phyloP scores from a whole-genome alignment of 1,140 invertebrate species.

The Thrips palmi region DNA sequence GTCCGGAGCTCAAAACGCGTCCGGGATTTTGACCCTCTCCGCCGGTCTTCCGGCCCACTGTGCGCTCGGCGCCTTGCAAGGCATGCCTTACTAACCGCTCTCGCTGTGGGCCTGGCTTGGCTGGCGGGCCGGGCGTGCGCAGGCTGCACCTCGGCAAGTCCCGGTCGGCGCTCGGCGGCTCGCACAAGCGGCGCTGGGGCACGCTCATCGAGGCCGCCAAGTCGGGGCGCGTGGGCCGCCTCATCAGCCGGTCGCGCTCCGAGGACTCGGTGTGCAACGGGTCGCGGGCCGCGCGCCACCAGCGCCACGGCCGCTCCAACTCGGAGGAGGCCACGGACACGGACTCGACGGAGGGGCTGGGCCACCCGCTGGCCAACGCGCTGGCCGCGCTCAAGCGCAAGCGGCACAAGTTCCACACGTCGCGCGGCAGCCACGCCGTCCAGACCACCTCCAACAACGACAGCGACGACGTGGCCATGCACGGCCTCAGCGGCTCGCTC shows the following conservation, averaged over 20 bases:
- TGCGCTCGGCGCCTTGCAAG: too few species aligned
- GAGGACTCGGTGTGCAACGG: constrained; percentile 65
- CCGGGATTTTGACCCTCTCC: too few species aligned
- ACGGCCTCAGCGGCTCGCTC: not conserved
- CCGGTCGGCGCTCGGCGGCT: constrained; percentile 14
- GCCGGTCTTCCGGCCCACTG: too few species aligned
- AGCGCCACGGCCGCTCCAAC: constrained; percentile 17
- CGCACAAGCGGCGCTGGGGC: constrained; percentile 33
- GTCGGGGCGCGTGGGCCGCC: constrained; percentile 47
- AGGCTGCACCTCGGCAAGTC: constrained; percentile 11
- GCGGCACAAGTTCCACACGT: constrained; percentile 59
- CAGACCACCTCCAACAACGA: constrained; percentile 25
- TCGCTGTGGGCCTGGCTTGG: constrained; percentile 23
- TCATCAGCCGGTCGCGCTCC: constrained; percentile 53
- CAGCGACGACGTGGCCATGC: constrained; percentile 18
- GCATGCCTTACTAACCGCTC: too few species aligned
- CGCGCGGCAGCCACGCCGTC: constrained; percentile 43
- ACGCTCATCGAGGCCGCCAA: constrained; percentile 73
- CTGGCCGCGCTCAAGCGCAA: constrained; percentile 51
- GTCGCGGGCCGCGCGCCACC: constrained; percentile 12
- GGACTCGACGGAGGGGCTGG: constrained; percentile 29
- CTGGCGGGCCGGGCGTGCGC: constrained; percentile 22
- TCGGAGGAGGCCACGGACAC: constrained; percentile 24
- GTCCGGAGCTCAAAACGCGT: too few species aligned
- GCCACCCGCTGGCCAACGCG: constrained; percentile 22